These are phyloP conservation scores for Balanococcus diminutus DNA, from an alignment of 2,888 invertebrate genomes.

Conservation along the genomic window DNA sequence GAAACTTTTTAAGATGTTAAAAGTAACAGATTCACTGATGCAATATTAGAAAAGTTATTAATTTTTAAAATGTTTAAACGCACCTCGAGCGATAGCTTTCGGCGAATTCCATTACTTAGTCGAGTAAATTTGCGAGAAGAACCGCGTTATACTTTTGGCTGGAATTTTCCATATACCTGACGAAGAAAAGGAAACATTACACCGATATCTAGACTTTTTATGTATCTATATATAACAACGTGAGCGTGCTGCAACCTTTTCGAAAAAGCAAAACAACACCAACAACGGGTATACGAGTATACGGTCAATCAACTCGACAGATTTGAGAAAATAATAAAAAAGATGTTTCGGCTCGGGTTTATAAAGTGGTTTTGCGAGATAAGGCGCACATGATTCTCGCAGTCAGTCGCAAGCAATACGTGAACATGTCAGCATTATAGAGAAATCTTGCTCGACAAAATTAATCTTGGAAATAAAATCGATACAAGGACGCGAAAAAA, in stretches of 20 bases:
- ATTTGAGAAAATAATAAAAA: conserved; percentile 14
- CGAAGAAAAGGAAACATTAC: neutral
- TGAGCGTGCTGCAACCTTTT: neutral
- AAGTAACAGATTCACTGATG: conserved; percentile 2
- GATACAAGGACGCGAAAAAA: conserved; percentile 13
- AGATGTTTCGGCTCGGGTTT: neutral
- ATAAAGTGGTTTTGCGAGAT: neutral
- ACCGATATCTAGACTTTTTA: neutral
- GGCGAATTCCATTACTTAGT: conserved; percentile 13
- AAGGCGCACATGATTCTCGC: neutral
- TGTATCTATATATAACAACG: neutral
- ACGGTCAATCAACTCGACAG: conserved; percentile 14
- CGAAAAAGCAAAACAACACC: neutral
- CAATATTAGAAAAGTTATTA: conserved; percentile 10
- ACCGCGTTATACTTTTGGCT: neutral
- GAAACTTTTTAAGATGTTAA: neutral
- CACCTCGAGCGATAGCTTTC: neutral
- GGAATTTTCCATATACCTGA: neutral
- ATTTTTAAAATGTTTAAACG: conserved; percentile 7
- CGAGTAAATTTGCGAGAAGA: neutral
- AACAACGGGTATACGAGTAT: no score
- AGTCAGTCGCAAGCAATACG: neutral
- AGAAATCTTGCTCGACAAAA: neutral
- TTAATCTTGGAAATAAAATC: conserved; percentile 37
- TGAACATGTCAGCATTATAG: neutral